These are phyloP conservation scores for Leptopilina boulardi DNA, from an alignment of 1,140 invertebrate genomes.

Conservation along the genomic window DNA sequence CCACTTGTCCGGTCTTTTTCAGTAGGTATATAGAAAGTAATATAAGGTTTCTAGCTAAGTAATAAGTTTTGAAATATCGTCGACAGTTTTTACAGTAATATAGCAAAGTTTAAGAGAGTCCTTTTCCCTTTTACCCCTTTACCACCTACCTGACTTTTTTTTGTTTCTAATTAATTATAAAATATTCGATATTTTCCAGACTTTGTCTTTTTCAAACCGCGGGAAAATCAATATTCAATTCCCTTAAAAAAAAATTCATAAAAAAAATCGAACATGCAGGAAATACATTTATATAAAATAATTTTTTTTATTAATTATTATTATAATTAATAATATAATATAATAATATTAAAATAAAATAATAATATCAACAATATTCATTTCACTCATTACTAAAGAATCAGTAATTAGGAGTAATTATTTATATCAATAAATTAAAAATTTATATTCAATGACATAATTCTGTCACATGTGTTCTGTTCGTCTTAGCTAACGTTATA, in stretches of 20 bases:
- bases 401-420: no score
- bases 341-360: background rate
- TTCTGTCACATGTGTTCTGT: background rate
- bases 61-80: constrained; percentile 65
- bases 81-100: constrained; percentile 28
- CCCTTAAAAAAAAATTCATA: no score
- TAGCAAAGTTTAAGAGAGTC: constrained; percentile 16
- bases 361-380: no score
- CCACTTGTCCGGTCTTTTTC: constrained; percentile 46
- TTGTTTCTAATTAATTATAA: background rate
- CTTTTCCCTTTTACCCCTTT: background rate
- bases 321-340: no score
- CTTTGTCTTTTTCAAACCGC: background rate
- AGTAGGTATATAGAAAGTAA: constrained; percentile 34
- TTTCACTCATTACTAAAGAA: background rate
- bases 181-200: background rate
- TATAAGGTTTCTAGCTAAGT: constrained; percentile 54
- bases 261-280: no score
- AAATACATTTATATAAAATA: no score
- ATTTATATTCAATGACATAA: no score
- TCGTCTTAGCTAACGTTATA: background rate
- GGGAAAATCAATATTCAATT: no score
- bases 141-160: background rate
- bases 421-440: no score
- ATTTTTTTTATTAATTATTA: no score